Evolutionary conservation across 2,113 vertebrate genomes (phyloP), one percentile per base, ranked within the genome.

Genomic region (Mesembrinibis cayennensis): DNA sequence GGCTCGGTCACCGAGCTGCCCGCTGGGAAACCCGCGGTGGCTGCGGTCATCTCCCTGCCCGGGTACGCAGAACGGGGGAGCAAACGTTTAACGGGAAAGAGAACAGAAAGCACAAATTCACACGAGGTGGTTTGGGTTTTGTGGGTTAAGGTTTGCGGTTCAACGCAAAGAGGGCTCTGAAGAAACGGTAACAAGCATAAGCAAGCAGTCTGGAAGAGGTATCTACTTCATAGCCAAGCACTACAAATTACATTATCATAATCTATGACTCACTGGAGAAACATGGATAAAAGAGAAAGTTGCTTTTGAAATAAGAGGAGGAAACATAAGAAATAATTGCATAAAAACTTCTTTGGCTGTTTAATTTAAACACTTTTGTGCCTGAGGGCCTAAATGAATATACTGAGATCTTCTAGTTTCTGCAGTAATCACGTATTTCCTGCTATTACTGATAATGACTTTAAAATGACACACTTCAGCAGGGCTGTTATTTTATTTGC

Each of bases 331-430:
- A 92, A 95, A 61, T 80, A 92, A 93, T 62, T 70, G 67, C 89
- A 77, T 42, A n/a, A 80, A 90, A 93, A 65, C 36, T 53, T 83
- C 53, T 86, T 80, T 36, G 58, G 53, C 36, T 77, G 53, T 83
- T 93, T 61, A 95, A 95, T 38, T 95, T 19, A 81, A 96, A 76
- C 27, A 40, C 76, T 95, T 92, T 25, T 56, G 47, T 70, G 94
- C 82, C 86, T 3, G n/a, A 79, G 83, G 80, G 76, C 58, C 42
- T 83, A 73, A 92, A 66, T 25, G 71, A 87, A 83, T 45, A 47
- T 6, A 44, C 1, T 0, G 5, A 73, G 79, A 55, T 82, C 62
- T 80, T 69, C 47, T 15, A 2, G 18, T 52, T 85, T 86, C 90
- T 65, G 56, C 67, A 76, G 79, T 29, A 76, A 92, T 65, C 74